A percentile compares a stretch with the other conserved stretches of the same genome.
These are phyloP conservation scores for Drosophila orosa DNA, from an alignment of 1,140 invertebrate species.

Conservation along the genomic window DNA sequence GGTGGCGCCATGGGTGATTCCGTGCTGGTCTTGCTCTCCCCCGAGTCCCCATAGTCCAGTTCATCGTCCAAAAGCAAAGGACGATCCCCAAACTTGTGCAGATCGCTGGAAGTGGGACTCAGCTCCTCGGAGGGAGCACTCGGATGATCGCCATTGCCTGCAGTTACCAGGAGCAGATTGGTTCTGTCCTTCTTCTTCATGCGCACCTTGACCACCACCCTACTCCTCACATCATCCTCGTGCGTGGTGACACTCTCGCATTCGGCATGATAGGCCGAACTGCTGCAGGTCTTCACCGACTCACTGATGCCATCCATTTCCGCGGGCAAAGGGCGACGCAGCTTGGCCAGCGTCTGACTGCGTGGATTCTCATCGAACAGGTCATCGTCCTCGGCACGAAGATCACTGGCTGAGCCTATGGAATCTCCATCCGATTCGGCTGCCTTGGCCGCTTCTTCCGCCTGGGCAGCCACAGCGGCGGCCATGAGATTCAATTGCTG, in stretches of 20 bases:
- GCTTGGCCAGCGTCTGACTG: constrained; percentile 53
- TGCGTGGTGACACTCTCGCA: constrained; percentile 89
- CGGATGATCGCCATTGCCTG: constrained; percentile 32
- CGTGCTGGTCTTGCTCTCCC: constrained; percentile 77
- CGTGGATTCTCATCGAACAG: constrained; percentile 84
- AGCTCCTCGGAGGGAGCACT: constrained; percentile 63
- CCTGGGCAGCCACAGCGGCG: constrained; percentile 66
- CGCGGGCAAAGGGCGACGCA: constrained; percentile 64
- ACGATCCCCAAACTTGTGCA: constrained; percentile 91
- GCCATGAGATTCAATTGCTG: constrained; percentile 77
- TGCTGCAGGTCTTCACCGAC: constrained; percentile 88
- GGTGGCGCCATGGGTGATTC: constrained; percentile 42
- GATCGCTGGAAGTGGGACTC: constrained; percentile 84
- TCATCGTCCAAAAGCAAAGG: constrained; percentile 92
- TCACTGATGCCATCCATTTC: constrained; percentile 88
- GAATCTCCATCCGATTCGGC: constrained; percentile 86
- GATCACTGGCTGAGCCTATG: constrained; percentile 90
- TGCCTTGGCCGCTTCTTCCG: constrained; percentile 57
- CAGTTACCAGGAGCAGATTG: constrained; percentile 42
- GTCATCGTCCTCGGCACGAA: constrained; percentile 87
- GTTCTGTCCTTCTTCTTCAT: constrained; percentile 79
- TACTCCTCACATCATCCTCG: constrained; percentile 86
- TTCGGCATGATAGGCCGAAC: constrained; percentile 89
- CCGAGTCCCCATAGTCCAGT: constrained; percentile 87
- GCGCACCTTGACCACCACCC: constrained; percentile 83